These are phyloP conservation scores for Phyllotreta striolata DNA, from an alignment of 2,888 invertebrate genomes.

Conservation along the genomic window DNA sequence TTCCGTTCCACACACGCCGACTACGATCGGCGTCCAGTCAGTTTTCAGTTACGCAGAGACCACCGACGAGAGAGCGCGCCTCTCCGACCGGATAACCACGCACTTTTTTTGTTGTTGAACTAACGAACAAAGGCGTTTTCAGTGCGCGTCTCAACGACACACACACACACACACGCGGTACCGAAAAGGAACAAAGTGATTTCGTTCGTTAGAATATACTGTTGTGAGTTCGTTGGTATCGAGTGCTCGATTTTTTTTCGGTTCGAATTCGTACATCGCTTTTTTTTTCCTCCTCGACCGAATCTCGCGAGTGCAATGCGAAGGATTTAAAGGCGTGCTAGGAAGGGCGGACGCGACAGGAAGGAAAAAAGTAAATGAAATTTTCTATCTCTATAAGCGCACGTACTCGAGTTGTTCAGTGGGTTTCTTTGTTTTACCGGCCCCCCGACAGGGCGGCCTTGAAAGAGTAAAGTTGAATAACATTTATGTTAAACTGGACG, in stretches of 20 bases:
- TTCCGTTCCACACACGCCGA: conserved; percentile 28
- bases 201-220: neutral
- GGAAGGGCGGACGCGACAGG: no score
- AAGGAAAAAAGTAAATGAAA: neutral
- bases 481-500: conserved; percentile 26
- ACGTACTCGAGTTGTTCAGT: neutral
- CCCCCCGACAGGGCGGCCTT: conserved; percentile 19
- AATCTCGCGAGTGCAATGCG: no score
- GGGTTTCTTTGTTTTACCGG: conserved; percentile 28
- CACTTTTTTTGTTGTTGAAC: no score
- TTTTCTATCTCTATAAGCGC: no score
- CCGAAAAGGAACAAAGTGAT: conserved; percentile 31
- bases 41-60: conserved; percentile 39
- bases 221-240: no score
- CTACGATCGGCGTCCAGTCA: no score
- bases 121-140: conserved; percentile 13
- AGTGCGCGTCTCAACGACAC: conserved; percentile 8
- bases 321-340: no score
- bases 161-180: no score
- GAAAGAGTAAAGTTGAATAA: conserved; percentile 31
- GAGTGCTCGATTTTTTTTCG: conserved; percentile 13
- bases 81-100: conserved; percentile 9
- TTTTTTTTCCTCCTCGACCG: conserved; percentile 32
- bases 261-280: no score
- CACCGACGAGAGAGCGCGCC: conserved; percentile 18